These are phyloP conservation scores for Athripsodes cinereus DNA, from an alignment of 2,888 invertebrate species.

Conservation along the genomic window DNA sequence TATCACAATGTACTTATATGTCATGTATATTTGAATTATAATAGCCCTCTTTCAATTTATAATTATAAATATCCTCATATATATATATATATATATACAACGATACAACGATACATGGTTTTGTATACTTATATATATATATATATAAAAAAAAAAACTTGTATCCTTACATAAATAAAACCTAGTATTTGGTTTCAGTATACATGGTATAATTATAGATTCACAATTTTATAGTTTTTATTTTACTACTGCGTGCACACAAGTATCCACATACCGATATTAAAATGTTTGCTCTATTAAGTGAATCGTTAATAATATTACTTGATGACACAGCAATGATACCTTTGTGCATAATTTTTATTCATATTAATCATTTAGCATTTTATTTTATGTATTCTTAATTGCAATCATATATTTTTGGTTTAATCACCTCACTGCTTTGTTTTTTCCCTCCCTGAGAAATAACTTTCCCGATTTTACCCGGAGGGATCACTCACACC, in stretches of 20 bases:
- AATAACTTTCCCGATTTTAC: constrained; percentile 51
- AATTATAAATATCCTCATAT: too few relatives aligned
- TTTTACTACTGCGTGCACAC: too few relatives aligned
- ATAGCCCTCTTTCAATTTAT: too few relatives aligned
- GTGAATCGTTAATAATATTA: neutral
- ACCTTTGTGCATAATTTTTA: neutral
- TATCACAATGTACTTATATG: neutral
- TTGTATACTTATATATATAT: too few relatives aligned
- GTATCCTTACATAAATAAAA: too few relatives aligned
- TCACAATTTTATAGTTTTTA: too few relatives aligned
- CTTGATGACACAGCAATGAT: too few relatives aligned
- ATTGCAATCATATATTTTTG: constrained; percentile 18
- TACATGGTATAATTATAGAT: too few relatives aligned
- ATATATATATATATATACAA: too few relatives aligned
- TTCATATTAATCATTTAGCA: neutral
- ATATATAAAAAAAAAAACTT: too few relatives aligned
- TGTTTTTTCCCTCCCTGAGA: constrained; percentile 32
- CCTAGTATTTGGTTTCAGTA: too few relatives aligned
- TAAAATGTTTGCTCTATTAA: neutral
- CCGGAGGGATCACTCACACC: constrained; percentile 50
- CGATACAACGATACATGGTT: too few relatives aligned
- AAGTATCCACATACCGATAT: neutral
- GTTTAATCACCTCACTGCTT: constrained; percentile 26
- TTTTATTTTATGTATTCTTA: constrained; percentile 7
- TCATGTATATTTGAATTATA: neutral